Evolutionary conservation across 2,888 invertebrate genomes (phyloP).

Genomic region (Pristionchus mayeri): DNA sequence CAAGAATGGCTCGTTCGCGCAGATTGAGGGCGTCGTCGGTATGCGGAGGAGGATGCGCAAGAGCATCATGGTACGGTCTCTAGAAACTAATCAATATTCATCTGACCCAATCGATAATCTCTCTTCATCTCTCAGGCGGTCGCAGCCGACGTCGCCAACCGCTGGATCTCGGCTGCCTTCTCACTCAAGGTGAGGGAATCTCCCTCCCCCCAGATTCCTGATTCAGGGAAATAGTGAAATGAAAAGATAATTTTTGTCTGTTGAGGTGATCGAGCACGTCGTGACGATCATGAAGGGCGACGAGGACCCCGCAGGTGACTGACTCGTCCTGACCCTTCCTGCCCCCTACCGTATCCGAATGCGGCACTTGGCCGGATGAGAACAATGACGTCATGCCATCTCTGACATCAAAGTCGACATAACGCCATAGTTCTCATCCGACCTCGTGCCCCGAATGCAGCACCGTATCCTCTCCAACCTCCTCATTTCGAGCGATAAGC

Average conservation of each 20-base stretch:
- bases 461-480: too few relatives aligned
- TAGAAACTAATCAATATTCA: neutral
- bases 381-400: too few relatives aligned
- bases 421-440: too few relatives aligned
- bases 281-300: slow-evolving; percentile 62
- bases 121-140: slow-evolving; percentile 47
- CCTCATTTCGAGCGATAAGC: too few relatives aligned
- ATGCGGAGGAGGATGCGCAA: slow-evolving; percentile 34
- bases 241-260: too few relatives aligned
- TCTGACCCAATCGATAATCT: neutral
- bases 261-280: slow-evolving; percentile 60
- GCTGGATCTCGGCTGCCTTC: slow-evolving; percentile 61
- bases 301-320: slow-evolving; percentile 59
- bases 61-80: slow-evolving; percentile 38
- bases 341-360: too few relatives aligned
- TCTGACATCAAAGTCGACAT: too few relatives aligned
- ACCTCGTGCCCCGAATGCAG: too few relatives aligned
- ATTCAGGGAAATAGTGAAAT: slow-evolving; percentile 58
- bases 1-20: slow-evolving; percentile 60
- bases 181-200: too few relatives aligned
- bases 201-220: too few relatives aligned
- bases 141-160: slow-evolving; percentile 61
- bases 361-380: too few relatives aligned
- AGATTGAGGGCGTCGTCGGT: slow-evolving; percentile 54
- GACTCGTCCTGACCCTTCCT: too few relatives aligned